Percentiles rank a stretch among this genome's conserved stretches.
These are phyloP conservation scores for Sebastes wilsoni DNA, from an alignment of 2,797 vertebrate genomes.

Conservation along the genomic window DNA sequence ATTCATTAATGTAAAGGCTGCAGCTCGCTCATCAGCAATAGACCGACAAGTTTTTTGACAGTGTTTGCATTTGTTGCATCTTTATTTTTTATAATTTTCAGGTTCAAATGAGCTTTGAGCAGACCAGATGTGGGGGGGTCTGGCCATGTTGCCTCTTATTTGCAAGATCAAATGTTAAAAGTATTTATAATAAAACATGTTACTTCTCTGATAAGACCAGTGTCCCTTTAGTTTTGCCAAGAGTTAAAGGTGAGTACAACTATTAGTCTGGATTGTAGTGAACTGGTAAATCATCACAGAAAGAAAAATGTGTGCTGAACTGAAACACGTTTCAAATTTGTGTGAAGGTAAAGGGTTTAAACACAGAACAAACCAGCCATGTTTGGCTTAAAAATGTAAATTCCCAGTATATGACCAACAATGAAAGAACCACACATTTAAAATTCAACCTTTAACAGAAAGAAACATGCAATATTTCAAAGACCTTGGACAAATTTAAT, in stretches of 20 bases:
- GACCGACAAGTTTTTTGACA: background rate
- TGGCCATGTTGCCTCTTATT: background rate
- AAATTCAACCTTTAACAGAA: background rate
- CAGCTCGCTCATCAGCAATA: background rate
- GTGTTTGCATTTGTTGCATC: conserved; percentile 25
- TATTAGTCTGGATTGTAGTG: background rate
- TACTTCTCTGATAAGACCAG: background rate
- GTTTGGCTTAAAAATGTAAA: background rate
- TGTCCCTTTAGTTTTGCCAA: background rate
- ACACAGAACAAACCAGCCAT: background rate
- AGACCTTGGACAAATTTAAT: background rate
- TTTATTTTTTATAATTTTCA: conserved; percentile 30
- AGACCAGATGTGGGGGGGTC: background rate
- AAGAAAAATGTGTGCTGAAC: background rate
- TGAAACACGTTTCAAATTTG: background rate
- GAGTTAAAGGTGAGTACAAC: background rate
- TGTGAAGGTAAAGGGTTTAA: conserved; percentile 7
- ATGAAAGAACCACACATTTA: background rate
- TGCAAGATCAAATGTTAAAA: conserved; percentile 1
- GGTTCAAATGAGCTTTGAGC: conserved; percentile 11
- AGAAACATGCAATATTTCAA: background rate
- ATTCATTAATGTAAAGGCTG: background rate
- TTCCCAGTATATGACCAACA: conserved; percentile 2
- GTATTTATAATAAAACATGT: background rate
- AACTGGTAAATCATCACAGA: background rate